Percentiles rank a stretch among this genome's conserved stretches.
phyloP scores from a whole-genome alignment of 2,888 invertebrate species.

The Autographa gamma region DNA sequence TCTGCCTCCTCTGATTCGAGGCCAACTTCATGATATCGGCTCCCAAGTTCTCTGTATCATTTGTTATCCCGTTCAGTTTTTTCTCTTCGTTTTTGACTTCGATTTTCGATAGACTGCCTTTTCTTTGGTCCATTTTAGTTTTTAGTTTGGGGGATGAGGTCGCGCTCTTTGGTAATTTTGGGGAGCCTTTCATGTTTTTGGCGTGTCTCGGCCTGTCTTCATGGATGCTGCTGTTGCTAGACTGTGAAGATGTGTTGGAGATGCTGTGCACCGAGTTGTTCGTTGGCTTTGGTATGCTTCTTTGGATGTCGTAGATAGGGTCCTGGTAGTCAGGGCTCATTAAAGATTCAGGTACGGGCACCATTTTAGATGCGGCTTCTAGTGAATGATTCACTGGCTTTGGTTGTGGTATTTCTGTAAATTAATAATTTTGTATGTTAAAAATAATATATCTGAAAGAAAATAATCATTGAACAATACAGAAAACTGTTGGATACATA shows the following conservation, averaged over 20 bases:
- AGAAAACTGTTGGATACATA: too few relatives aligned
- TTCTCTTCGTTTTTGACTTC: constrained; percentile 71
- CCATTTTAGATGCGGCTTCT: constrained; percentile 95
- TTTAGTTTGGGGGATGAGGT: constrained; percentile 84
- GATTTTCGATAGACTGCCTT: constrained; percentile 76
- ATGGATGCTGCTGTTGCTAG: constrained; percentile 78
- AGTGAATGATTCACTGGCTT: constrained; percentile 89
- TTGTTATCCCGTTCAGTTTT: constrained; percentile 74
- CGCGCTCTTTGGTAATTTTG: constrained; percentile 84
- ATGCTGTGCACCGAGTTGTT: constrained; percentile 68
- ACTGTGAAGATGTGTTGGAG: constrained; percentile 71
- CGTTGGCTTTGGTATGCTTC: constrained; percentile 74
- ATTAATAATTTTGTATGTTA: background rate
- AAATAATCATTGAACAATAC: too few relatives aligned
- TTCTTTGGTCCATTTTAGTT: constrained; percentile 81
- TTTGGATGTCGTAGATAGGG: constrained; percentile 84
- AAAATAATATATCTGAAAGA: too few relatives aligned
- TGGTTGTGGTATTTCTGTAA: constrained; percentile 57
- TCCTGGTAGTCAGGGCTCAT: constrained; percentile 94
- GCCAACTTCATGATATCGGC: constrained; percentile 79
- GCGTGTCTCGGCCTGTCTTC: constrained; percentile 73
- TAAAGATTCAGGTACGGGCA: constrained; percentile 95
- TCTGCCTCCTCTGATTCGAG: constrained; percentile 81
- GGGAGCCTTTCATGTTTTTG: constrained; percentile 79
- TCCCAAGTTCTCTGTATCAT: constrained; percentile 70